These are phyloP conservation scores for Tiliqua scincoides DNA, from an alignment of 2,113 vertebrate species.

Conservation along the genomic window DNA sequence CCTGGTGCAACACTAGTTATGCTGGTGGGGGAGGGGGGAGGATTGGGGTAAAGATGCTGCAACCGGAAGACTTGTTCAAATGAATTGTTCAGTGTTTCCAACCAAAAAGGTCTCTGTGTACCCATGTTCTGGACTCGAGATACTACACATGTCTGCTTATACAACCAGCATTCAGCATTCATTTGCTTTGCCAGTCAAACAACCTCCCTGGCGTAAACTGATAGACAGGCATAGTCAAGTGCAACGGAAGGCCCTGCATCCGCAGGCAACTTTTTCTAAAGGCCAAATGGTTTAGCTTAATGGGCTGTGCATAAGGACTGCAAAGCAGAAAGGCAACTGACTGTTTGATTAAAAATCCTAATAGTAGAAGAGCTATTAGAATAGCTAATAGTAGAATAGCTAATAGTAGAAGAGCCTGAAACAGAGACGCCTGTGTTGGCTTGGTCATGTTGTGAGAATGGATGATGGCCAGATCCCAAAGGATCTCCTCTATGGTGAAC, in stretches of 20 bases:
- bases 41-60: no score
- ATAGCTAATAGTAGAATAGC: no score
- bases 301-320: not conserved
- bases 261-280: not conserved
- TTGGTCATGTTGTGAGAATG: no score
- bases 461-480: no score
- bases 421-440: no score
- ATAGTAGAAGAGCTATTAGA: not conserved
- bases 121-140: no score
- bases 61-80: not conserved
- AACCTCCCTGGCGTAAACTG: not conserved
- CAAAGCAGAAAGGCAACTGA: slow-evolving; percentile 15
- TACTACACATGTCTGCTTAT: not conserved
- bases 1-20: no score
- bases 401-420: no score
- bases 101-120: not conserved
- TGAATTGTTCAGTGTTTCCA: not conserved
- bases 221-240: not conserved
- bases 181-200: not conserved
- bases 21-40: no score
- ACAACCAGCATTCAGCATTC: not conserved
- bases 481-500: no score
- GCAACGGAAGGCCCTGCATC: not conserved
- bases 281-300: not conserved
- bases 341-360: not conserved